Evolutionary conservation across 2,888 invertebrate genomes (phyloP).

Genomic region (Sepioteuthis lessoniana): DNA sequence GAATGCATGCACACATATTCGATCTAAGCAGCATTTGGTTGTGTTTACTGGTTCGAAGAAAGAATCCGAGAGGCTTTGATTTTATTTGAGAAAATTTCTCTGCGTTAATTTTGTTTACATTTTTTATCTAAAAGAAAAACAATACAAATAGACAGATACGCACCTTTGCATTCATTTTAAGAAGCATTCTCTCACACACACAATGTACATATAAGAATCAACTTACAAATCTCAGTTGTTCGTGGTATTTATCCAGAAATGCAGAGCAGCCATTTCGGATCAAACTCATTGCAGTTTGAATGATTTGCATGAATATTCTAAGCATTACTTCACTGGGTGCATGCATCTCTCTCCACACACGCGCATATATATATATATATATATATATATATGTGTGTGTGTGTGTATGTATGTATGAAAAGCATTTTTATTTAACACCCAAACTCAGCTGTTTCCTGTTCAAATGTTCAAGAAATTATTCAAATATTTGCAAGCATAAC

Average conservation of each 20-base stretch:
- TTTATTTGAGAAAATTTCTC: neutral
- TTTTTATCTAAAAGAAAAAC: neutral
- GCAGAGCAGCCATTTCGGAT: no score
- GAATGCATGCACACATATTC: constrained; percentile 35
- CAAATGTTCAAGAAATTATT: neutral
- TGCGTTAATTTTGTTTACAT: neutral
- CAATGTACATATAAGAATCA: neutral
- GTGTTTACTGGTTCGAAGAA: constrained; percentile 19
- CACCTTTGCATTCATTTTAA: neutral
- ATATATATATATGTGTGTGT: constrained; percentile 34
- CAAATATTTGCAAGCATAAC: no score
- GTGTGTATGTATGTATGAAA: neutral
- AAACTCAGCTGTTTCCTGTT: neutral
- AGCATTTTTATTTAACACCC: neutral
- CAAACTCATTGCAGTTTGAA: no score
- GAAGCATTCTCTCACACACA: neutral
- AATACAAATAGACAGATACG: neutral
- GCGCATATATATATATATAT: constrained; percentile 6
- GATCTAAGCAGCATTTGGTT: constrained; percentile 37
- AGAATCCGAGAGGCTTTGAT: neutral
- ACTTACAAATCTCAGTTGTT: no score
- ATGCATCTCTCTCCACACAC: neutral
- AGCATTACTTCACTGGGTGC: no score
- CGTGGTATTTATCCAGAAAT: no score
- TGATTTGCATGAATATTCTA: no score